These are phyloP conservation scores for Hydropsyche tenuis DNA, from an alignment of 1,140 invertebrate genomes.

Conservation along the genomic window DNA sequence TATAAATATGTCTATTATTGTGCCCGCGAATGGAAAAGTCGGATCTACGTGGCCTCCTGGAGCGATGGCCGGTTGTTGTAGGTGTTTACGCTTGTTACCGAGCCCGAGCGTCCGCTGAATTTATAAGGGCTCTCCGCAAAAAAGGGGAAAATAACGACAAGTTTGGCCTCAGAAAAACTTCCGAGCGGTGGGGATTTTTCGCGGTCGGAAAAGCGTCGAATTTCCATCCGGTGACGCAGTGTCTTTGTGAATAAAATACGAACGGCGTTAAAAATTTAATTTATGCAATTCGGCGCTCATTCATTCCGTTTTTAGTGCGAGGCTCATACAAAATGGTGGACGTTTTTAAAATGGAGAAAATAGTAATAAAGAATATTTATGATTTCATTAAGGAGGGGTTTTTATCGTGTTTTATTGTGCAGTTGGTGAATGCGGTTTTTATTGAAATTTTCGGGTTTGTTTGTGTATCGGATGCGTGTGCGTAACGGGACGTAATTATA, in stretches of 20 bases:
- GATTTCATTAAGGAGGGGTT: background rate
- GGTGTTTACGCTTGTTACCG: constrained; percentile 24
- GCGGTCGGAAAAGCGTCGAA: no score
- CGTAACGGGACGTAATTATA: background rate
- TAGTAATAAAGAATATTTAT: no score
- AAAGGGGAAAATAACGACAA: background rate
- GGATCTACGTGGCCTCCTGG: background rate
- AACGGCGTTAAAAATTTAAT: background rate
- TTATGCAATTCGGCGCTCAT: constrained; percentile 6
- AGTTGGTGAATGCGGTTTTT: background rate
- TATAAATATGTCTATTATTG: no score
- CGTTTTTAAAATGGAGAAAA: no score
- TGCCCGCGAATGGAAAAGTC: no score
- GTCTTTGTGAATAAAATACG: background rate
- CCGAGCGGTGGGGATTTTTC: no score
- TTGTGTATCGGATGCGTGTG: background rate
- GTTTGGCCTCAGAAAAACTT: no score
- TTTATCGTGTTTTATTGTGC: background rate
- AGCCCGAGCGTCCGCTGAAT: constrained; percentile 8
- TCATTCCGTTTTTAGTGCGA: background rate
- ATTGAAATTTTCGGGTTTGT: background rate
- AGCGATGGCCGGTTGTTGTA: no score
- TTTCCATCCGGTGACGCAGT: background rate
- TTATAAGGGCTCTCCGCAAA: constrained; percentile 12
- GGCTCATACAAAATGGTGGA: no score